Evolutionary conservation across 2,797 vertebrate genomes (phyloP), one percentile per base, ranked within the genome.

Genomic region (Falco berigora): DNA sequence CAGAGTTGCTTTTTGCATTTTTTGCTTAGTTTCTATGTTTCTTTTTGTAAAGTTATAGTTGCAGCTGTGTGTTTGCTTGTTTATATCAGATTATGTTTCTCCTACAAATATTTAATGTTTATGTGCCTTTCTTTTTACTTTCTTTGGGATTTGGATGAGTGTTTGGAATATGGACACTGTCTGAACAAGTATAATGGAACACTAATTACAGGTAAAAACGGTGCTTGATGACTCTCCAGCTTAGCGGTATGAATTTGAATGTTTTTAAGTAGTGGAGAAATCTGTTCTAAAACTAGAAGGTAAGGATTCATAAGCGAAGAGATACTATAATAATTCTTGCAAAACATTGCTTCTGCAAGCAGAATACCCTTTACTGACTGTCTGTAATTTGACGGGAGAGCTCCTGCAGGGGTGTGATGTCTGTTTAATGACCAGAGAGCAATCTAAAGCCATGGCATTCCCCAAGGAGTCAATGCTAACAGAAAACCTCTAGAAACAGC

Each of bases 81-180:
- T 97, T 96, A 86, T 97, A 93, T 74, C 63, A 53, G 75, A 79
- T 86, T 91, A 82, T 92, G 86, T 96, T 97, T 95, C 94, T 94
- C 90, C 84, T 93, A 90, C 84, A 92, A 79, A 81, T 97, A 96
- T 97, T 97, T 98, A 97, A 97, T 94, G 92, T 97, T 96, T 95
- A 96, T 95, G 97, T 98, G 97, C 98, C 97, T 98, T 98, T 97
- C 96, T 42, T 84, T 90, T 98, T 98, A 86, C 95, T 97, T 97
- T 92, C 63, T 92, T 88, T 53, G 87, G 91, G 78, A 53, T 97
- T 96, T 91, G 88, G 95, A 74, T 92, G 72, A 32, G 61, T 85
- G 87, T 96, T 96, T 96, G 79, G 89, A 86, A 83, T 81, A 77
- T 19, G 79, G 91, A 72, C 86, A 40, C 96, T 97, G 88, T 90